Evolutionary conservation across 2,797 vertebrate species (phyloP), one percentile per base, ranked within the genome.

Genomic region (Pipistrellus nathusii): DNA sequence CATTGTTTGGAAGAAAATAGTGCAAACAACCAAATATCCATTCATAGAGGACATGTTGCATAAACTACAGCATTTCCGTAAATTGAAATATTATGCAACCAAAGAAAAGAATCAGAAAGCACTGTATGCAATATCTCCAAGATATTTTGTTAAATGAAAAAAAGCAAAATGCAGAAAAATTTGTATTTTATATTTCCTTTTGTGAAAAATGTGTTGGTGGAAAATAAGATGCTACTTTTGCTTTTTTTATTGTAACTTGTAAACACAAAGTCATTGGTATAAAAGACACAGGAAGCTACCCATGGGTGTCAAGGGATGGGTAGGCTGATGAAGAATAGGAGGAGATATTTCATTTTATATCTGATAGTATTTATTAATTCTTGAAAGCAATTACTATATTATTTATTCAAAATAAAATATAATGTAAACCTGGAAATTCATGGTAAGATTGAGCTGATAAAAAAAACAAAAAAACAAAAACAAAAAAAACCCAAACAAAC

Each of bases 111-210:
- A 87, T 89, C 21, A 27, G 15, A 11, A 81, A 44, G 8, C 3
- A n/a, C 0, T 21, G 8, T 27, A 11, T 25, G 6, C 38, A 38
- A 46, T 51, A 84, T 11, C 27, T 69, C 27, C 17, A 71, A 66
- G 23, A 51, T 11, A 35, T 59, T 80, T 91, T 62, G 35, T 41
- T 64, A 78, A 13, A 23, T 88, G 18, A 12, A 69, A 78, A 78
- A 91, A 55, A 55, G 51, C 8, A 30, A 78, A 88, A 14, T 46
- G 1, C 1, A 88, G 14, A 73, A 78, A 73, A 73, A 7, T 14
- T 80, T 80, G 25, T 80, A 75, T 83, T 91, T 85, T 66, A 35
- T 88, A n/a, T 75, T 89, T 93, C 6, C 21, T 81, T 82, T 94
- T 72, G 8, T 80, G 53, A 76, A 85, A 84, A 88, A 66, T 2